Evolutionary conservation across 1,140 invertebrate genomes (phyloP), one percentile per base, ranked within the genome.

Genomic region (Doryteuthis pealeii): DNA sequence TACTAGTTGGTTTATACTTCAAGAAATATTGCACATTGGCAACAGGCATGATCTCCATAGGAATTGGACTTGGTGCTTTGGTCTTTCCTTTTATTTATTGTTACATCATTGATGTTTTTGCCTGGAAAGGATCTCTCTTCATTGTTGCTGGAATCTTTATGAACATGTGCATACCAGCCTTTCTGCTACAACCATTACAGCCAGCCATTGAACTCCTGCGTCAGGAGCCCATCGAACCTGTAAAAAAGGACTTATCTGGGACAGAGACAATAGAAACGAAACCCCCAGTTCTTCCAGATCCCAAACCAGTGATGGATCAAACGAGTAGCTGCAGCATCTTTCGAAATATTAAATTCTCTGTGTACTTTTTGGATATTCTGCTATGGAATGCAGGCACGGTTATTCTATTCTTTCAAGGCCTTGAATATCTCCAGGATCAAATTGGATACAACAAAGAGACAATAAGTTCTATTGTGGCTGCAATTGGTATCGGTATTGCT

Each of bases 71-170:
- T 32, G 91, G 91, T 0, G 94, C 93, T 1, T 94, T 96, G 82
- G 83, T 95, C 0, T 94, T 74, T 92, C 93, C 28, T 8, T 81
- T 83, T 10, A 84, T 96, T 32, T 91, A 91, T 18, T 88, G 89
- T 31, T 77, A 83, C 2, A 88, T 97, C 1, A 90, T 95, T n/a
- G 83, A 91, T 0, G 78, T 86, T 0, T 91, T 90, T 45, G 92
- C 91, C 1, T 97, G 95, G 96, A 90, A 92, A 76, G 86, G 87
- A 3, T 92, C 94, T 0, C 82, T 96, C 22, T 90, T 98, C 22
- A 93, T 99, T 73, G 90, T 98, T 58, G 94, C 96, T 18, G 96
- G 95, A 0, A 87, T 99, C 49, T 96, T 96, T 76, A 90, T 99
- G 15, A 77, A 87, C 74, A 71, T 80, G 32, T 71, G 84, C 32